Evolutionary conservation across 2,113 vertebrate genomes (phyloP).

Genomic region (Aleadryas rufinucha): DNA sequence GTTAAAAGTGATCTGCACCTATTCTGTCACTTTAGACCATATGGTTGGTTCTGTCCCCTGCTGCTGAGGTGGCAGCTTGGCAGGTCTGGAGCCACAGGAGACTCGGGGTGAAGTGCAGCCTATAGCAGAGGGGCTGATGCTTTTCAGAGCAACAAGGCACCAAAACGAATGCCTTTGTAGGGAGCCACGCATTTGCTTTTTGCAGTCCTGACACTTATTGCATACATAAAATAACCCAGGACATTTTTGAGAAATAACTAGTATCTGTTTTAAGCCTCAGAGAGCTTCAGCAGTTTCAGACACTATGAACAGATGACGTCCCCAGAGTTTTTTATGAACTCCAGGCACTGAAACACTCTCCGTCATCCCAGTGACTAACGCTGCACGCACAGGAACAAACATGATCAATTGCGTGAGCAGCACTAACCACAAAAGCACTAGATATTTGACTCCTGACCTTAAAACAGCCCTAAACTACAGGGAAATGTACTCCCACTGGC

Average conservation of each 20-base stretch:
- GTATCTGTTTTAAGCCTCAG: neutral
- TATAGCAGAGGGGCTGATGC: neutral
- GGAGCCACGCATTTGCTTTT: neutral
- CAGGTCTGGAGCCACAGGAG: neutral
- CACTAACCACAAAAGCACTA: conserved; percentile 48
- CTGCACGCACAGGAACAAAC: conserved; percentile 42
- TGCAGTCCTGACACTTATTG: neutral
- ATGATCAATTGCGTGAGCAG: conserved; percentile 54
- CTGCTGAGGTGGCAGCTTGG: neutral
- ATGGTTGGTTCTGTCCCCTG: neutral
- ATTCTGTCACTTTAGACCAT: neutral
- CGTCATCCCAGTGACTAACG: neutral
- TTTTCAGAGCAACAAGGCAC: neutral
- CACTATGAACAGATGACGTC: neutral
- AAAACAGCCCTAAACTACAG: conserved; percentile 28
- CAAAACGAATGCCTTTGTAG: neutral
- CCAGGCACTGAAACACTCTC: neutral
- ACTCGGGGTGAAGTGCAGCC: neutral
- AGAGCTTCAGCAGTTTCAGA: neutral
- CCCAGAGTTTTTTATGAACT: conserved; percentile 7
- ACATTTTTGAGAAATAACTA: neutral
- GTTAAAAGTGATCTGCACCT: neutral
- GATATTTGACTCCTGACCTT: conserved; percentile 68
- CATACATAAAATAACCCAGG: neutral
- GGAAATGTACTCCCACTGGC: conserved; percentile 59